Evolutionary conservation across 2,888 invertebrate species (phyloP).

Genomic region (Parascotia fuliginaria): DNA sequence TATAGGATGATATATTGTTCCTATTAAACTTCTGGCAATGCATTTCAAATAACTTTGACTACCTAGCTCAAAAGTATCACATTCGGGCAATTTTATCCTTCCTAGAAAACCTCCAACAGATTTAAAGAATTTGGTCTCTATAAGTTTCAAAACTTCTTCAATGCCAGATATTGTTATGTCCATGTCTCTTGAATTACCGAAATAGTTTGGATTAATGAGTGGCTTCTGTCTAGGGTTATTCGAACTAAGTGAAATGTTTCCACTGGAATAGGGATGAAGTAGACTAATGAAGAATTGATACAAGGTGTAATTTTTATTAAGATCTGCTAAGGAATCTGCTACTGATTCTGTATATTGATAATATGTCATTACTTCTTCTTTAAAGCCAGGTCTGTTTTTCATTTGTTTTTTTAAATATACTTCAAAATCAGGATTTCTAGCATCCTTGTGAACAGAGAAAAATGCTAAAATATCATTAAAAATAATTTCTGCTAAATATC

Average conservation of each 20-base stretch:
- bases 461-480: slow-evolving; percentile 83
- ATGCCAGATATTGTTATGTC: slow-evolving; percentile 57
- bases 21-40: slow-evolving; percentile 71
- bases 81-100: slow-evolving; percentile 51
- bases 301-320: slow-evolving; percentile 55
- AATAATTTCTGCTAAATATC: slow-evolving; percentile 72
- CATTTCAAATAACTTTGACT: slow-evolving; percentile 62
- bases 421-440: slow-evolving; percentile 60
- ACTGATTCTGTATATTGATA: slow-evolving; percentile 49
- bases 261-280: slow-evolving; percentile 81
- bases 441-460: slow-evolving; percentile 50
- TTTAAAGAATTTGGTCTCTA: slow-evolving; percentile 27
- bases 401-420: slow-evolving; percentile 45
- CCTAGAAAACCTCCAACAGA: slow-evolving; percentile 38
- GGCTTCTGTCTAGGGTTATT: slow-evolving; percentile 82
- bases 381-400: slow-evolving; percentile 55
- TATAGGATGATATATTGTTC: slow-evolving; percentile 88
- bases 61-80: slow-evolving; percentile 49
- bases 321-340: slow-evolving; percentile 45
- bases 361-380: background rate
- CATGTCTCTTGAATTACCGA: slow-evolving; percentile 83
- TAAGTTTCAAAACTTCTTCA: slow-evolving; percentile 53
- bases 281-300: slow-evolving; percentile 64
- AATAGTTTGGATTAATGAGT: slow-evolving; percentile 65
- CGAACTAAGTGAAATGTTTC: slow-evolving; percentile 83